These are phyloP conservation scores for Taenioides sp. DNA, from an alignment of 2,797 vertebrate species.

Conservation along the genomic window DNA sequence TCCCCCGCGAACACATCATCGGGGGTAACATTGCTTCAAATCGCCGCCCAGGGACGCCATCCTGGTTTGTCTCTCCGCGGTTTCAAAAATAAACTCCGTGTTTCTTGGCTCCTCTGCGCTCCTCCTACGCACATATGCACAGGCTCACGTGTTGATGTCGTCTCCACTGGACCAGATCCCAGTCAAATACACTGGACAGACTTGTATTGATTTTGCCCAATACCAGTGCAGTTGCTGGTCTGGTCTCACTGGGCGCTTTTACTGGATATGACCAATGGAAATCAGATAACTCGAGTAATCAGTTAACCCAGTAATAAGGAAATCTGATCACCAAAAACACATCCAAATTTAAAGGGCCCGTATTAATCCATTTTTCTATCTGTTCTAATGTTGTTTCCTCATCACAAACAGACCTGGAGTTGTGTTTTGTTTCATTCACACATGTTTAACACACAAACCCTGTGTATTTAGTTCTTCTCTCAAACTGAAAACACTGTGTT, in stretches of 20 bases:
- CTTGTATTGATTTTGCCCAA: conserved; percentile 65
- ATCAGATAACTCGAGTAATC: background rate
- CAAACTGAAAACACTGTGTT: too few species aligned
- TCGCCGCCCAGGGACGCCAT: conserved; percentile 17
- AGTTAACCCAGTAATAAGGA: too few species aligned
- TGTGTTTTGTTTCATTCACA: too few species aligned
- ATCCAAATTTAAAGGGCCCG: too few species aligned
- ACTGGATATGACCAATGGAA: background rate
- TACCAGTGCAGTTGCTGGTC: conserved; percentile 4
- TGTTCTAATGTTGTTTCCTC: too few species aligned
- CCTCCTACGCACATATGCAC: conserved; percentile 34
- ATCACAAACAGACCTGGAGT: too few species aligned
- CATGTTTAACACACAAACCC: too few species aligned
- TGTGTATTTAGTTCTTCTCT: too few species aligned
- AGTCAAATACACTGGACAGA: conserved; percentile 71
- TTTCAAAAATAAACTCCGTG: conserved; percentile 50
- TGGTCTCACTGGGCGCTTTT: too few species aligned
- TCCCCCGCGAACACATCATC: background rate
- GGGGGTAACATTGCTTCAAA: conserved; percentile 9
- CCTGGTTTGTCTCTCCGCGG: conserved; percentile 30
- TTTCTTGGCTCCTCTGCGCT: conserved; percentile 18
- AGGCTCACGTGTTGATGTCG: conserved; percentile 51
- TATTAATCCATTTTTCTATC: too few species aligned
- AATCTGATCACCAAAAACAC: too few species aligned
- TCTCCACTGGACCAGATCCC: conserved; percentile 61